A percentile compares a stretch with the other conserved stretches of the same genome.
Conservation (phyloP, 2,113 vertebrate genomes). For the Sander vitreus region DNA sequence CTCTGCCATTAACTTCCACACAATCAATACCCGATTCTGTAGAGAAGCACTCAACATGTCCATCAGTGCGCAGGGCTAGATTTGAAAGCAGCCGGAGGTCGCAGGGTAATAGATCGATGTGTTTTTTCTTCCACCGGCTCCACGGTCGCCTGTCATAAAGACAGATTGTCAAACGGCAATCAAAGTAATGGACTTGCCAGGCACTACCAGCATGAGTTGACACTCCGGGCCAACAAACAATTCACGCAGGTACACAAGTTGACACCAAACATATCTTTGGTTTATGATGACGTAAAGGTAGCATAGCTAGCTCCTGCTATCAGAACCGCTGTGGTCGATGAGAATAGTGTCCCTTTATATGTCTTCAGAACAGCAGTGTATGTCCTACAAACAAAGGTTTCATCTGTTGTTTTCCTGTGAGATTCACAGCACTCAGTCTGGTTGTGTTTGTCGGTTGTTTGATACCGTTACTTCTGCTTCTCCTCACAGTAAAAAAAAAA, state of each 20-base stretch:
- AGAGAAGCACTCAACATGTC: conserved; percentile 79
- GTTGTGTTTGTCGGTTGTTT: conserved; percentile 10
- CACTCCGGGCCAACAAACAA: conserved; percentile 66
- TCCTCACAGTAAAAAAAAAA: background rate
- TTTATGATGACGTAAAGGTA: conserved; percentile 65
- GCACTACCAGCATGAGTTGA: conserved; percentile 62
- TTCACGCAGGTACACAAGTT: conserved; percentile 31
- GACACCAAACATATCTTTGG: conserved; percentile 59
- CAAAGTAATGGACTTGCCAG: conserved; percentile 78
- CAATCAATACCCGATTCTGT: conserved; percentile 83
- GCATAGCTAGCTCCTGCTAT: conserved; percentile 43
- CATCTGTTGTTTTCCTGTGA: conserved; percentile 20
- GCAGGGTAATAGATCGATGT: conserved; percentile 81
- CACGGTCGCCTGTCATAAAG: conserved; percentile 81
- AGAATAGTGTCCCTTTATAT: conserved; percentile 46
- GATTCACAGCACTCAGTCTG: conserved; percentile 14
- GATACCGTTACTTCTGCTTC: conserved; percentile 8
- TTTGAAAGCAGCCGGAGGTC: conserved; percentile 82
- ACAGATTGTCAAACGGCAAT: conserved; percentile 83
- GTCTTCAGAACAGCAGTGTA: conserved; percentile 18
- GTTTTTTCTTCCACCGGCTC: conserved; percentile 82
- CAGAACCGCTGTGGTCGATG: conserved; percentile 47
- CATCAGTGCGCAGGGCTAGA: conserved; percentile 71
- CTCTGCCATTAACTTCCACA: conserved; percentile 76
- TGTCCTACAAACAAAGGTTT: conserved; percentile 48